Evolutionary conservation across 2,113 vertebrate genomes (phyloP), one percentile per base, ranked within the genome.

Genomic region (Tragelaphus scriptus): DNA sequence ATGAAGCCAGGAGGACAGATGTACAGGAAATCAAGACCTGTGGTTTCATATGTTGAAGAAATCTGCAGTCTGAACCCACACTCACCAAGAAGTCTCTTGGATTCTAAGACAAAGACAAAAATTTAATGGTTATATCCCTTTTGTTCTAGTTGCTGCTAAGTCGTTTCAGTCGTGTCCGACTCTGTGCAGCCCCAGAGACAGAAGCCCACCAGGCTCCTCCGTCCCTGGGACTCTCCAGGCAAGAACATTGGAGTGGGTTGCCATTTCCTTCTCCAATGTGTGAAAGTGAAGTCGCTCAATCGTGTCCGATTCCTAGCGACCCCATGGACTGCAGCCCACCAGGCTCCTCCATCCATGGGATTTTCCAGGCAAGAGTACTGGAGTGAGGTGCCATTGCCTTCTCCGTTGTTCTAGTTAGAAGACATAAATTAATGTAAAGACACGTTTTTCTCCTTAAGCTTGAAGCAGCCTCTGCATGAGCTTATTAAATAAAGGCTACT

Each of bases 11-110:
- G 65, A 80, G 68, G 68, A 23, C 26, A 4, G 21, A n/a, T 44
- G 21, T 8, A 0, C 5, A n/a, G 28, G 51, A 7, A 5, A 16
- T 32, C 47, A 14, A 49, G 58, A 40, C 2, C 9, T 1, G 1
- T 6, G 3, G 36, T 77, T 7, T n/a, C 14, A 1, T 13, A 4
- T 30, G 63, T 21, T 86, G 75, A 79, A 25, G 63, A 56, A 40
- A 28, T 21, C 58, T 17, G 6, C n/a, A 0, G 19, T 16, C 59
- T 51, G 59, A 58, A 65, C 30, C 53, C 30, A 10, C 2, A 44
- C 4, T 68, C 23, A 32, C n/a, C 21, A 0, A 12, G 32, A 56
- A 79, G 49, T 56, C 55, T 8, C 44, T 79, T 40, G 25, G 75
- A 32, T 17, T 36, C 32, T 3, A 32, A 40, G 17, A 51, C 12